phyloP scores from a whole-genome alignment of 2,888 invertebrate genomes.

The Nebria brevicollis region DNA sequence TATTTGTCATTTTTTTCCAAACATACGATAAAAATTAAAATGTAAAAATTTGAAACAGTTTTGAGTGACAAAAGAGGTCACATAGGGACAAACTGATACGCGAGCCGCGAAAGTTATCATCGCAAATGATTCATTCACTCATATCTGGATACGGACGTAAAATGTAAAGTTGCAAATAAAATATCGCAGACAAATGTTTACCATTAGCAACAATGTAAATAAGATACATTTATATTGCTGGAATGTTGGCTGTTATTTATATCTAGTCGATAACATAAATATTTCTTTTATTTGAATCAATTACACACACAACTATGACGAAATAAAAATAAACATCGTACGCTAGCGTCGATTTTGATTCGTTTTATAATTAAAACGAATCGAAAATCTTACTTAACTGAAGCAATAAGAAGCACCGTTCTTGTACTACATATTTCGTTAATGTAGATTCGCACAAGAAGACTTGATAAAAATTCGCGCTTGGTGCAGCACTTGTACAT shows the following conservation, averaged over 20 bases:
- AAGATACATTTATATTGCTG: neutral
- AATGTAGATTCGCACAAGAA: neutral
- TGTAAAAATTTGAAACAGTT: neutral
- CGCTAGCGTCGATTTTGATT: too few species aligned
- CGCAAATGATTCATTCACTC: constrained; percentile 8
- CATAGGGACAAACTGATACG: constrained; percentile 25
- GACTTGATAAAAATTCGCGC: neutral
- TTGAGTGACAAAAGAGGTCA: neutral
- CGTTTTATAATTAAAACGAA: too few species aligned
- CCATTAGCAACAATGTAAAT: neutral
- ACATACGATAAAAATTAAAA: too few species aligned
- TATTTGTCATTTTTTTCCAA: too few species aligned
- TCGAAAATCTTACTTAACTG: too few species aligned
- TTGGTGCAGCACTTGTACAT: neutral
- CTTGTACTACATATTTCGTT: too few species aligned
- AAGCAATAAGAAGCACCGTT: too few species aligned
- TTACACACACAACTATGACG: neutral
- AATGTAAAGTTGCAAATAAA: neutral
- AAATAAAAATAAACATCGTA: neutral
- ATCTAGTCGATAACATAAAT: neutral
- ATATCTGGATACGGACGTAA: neutral
- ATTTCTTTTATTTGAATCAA: neutral
- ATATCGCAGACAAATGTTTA: neutral
- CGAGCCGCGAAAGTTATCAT: constrained; percentile 30
- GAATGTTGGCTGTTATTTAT: neutral